A percentile compares a stretch with the other conserved stretches of the same genome.
These are phyloP conservation scores for Stigmatopora nigra DNA, from an alignment of 2,113 vertebrate species.

Conservation along the genomic window DNA sequence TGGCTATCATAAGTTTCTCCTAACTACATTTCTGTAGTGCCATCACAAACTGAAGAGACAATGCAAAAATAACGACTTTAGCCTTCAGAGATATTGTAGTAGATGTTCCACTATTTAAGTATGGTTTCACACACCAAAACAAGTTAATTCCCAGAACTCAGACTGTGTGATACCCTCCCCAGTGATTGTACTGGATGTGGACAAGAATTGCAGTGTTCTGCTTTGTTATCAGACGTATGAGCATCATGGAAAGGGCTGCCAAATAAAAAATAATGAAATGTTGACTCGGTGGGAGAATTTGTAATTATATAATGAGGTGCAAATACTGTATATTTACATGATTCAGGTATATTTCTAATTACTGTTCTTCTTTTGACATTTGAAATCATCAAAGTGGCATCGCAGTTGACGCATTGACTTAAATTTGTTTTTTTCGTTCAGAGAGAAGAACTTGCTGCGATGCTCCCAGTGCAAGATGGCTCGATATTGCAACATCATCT, in stretches of 20 bases:
- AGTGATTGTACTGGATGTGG: constrained; percentile 40
- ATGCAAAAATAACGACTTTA: not conserved
- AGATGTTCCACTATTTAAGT: not conserved
- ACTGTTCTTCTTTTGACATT: not conserved
- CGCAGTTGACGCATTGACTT: not conserved
- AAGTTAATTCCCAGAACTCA: constrained; percentile 9
- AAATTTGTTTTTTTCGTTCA: constrained; percentile 44
- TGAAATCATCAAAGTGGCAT: not conserved
- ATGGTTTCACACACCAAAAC: constrained; percentile 1
- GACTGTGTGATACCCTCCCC: constrained; percentile 6
- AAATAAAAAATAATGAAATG: not conserved
- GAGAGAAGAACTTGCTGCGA: constrained; percentile 73
- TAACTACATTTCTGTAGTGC: not conserved
- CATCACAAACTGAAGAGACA: not conserved
- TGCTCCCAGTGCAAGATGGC: constrained; percentile 89
- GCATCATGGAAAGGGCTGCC: constrained; percentile 37
- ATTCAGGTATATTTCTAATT: not conserved
- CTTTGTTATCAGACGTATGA: constrained; percentile 47
- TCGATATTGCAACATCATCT: constrained; percentile 80
- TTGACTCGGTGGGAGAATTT: too few relatives aligned
- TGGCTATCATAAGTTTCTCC: too few relatives aligned
- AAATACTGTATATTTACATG: not conserved
- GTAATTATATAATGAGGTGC: not conserved
- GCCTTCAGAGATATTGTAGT: not conserved
- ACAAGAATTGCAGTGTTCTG: constrained; percentile 10